Evolutionary conservation across 2,113 vertebrate species (phyloP).

Genomic region (Dromaius novaehollandiae): DNA sequence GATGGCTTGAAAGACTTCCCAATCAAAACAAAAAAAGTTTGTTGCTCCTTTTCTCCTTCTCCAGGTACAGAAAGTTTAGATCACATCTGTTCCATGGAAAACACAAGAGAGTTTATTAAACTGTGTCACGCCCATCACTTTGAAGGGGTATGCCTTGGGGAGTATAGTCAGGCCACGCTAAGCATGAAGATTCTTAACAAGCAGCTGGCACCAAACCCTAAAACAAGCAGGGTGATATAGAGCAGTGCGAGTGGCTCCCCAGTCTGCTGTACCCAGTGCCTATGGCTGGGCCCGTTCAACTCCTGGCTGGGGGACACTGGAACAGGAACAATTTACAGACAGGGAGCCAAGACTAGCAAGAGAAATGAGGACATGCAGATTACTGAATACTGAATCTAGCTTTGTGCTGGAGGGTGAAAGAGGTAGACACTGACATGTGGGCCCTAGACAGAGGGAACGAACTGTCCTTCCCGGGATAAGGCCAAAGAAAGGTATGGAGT

Average conservation of each 20-base stretch:
- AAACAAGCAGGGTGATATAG: neutral
- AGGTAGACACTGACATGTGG: neutral
- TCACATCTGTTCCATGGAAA: neutral
- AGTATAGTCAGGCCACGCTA: neutral
- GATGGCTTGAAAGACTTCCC: neutral
- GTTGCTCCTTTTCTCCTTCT: neutral
- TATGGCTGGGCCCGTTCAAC: fast-evolving
- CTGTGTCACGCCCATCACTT: fast-evolving
- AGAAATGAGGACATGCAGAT: neutral
- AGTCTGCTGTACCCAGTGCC: neutral
- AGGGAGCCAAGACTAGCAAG: neutral
- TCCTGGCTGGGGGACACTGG: neutral
- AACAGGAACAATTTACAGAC: neutral
- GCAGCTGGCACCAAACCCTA: neutral
- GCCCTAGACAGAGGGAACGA: neutral
- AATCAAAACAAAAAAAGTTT: neutral
- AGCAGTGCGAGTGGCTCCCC: neutral
- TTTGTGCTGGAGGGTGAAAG: neutral
- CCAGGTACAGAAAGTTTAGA: neutral
- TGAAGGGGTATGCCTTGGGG: neutral
- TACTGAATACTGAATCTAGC: neutral
- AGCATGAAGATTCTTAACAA: fast-evolving
- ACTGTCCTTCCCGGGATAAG: neutral
- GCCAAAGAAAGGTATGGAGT: neutral
- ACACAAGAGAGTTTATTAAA: neutral